These are phyloP conservation scores for Pomatostomus ruficeps DNA, from an alignment of 2,113 vertebrate genomes.

Conservation along the genomic window DNA sequence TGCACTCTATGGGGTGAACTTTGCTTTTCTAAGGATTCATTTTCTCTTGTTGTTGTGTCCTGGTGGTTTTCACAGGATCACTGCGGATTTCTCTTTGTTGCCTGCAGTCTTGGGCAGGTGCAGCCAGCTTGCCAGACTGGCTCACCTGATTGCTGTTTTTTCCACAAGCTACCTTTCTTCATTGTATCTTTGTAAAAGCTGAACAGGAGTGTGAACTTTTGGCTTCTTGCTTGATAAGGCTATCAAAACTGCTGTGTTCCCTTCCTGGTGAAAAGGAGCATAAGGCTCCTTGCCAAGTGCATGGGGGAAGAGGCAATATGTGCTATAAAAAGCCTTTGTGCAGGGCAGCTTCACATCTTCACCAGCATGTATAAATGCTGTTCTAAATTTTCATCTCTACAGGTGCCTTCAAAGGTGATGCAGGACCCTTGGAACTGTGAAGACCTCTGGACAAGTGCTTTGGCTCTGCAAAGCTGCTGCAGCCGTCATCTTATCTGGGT, in stretches of 20 bases:
- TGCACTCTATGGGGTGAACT: background rate
- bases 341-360: background rate
- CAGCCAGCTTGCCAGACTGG: background rate
- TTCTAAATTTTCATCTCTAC: background rate
- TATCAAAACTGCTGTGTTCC: background rate
- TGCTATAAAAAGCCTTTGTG: background rate
- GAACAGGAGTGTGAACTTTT: background rate
- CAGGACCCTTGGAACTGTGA: background rate
- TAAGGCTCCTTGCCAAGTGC: background rate
- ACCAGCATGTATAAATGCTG: background rate
- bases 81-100: accelerated
- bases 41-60: background rate
- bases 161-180: background rate
- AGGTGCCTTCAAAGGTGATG: background rate
- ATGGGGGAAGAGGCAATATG: background rate
- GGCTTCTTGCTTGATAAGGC: background rate
- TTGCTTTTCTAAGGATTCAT: background rate
- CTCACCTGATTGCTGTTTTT: background rate
- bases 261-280: background rate
- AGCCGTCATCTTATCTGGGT: background rate
- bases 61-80: background rate
- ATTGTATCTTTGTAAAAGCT: background rate
- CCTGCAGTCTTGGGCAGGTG: background rate
- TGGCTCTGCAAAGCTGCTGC: background rate
- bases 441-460: background rate